These are phyloP conservation scores for Drosophila bunnanda DNA, from an alignment of 2,888 invertebrate species.

Conservation along the genomic window DNA sequence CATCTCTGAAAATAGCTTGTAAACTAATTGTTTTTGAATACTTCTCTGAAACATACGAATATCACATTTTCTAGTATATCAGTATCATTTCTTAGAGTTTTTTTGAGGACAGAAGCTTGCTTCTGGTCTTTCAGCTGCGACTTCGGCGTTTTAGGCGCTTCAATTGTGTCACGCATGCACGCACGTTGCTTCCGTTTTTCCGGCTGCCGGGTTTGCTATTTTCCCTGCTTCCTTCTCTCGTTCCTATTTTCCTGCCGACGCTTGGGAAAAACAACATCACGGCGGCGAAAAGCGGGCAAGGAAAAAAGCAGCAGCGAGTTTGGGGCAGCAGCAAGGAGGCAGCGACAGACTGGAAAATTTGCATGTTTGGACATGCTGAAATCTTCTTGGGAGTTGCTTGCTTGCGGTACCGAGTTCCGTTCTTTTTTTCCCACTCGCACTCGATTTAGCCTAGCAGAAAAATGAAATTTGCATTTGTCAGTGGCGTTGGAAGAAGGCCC, in stretches of 20 bases:
- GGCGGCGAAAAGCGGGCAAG: conserved; percentile 10
- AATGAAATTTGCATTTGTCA: conserved; percentile 77
- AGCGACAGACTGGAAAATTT: conserved; percentile 82
- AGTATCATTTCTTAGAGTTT: not conserved
- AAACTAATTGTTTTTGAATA: too few species aligned
- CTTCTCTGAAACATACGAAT: not conserved
- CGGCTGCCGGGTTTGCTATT: conserved; percentile 79
- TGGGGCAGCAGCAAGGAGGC: conserved; percentile 43
- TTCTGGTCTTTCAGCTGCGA: conserved; percentile 28
- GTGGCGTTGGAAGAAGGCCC: conserved; percentile 54
- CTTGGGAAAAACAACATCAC: conserved; percentile 37
- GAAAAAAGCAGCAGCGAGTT: not conserved
- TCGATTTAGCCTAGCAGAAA: conserved; percentile 50
- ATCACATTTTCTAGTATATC: not conserved
- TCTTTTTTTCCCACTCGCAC: conserved; percentile 28
- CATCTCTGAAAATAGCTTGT: too few species aligned
- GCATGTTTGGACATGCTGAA: conserved; percentile 81
- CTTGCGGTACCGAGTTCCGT: conserved; percentile 49
- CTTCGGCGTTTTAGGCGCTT: conserved; percentile 69
- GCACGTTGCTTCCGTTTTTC: conserved; percentile 82
- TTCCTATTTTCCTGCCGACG: conserved; percentile 50
- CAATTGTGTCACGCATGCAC: conserved; percentile 83
- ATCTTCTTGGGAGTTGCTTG: conserved; percentile 77
- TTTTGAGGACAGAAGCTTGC: conserved; percentile 8
- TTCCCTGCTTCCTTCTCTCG: conserved; percentile 55